Base-by-base conservation (phyloP, 2,797 vertebrate genomes). In the Microhierax caerulescens region DNA sequence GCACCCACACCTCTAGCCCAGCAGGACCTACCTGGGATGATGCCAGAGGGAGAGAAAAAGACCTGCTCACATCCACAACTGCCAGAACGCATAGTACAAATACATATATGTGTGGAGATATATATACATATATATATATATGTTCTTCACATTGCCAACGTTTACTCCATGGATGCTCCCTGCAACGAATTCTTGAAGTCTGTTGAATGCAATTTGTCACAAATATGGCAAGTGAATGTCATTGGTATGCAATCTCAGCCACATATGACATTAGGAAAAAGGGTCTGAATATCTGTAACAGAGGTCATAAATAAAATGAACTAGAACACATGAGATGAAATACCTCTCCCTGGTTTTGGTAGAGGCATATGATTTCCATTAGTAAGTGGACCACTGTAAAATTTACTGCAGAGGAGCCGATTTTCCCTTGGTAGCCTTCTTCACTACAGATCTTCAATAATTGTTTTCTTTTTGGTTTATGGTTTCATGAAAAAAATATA, bases 301-400 rank as follows among this genome's bases (percentile, higher is more conserved):
- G 51, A 51, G 34, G 48, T 79, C 64, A 86, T 95, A 95, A 97
- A 96, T 96, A 94, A 93, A 95, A 54, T 0, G 6, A 79, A 82
- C 74, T 77, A 86, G 45, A 92, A 67, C 41, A 94, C 5, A 23
- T 3, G 22, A 95, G 51, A 94, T 88, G 21, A 92, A 90, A 93
- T 88, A 96, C 60, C n/a, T 82, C 86, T 73, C 59, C 48, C 61
- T 32, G n/a, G 1, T 86, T 89, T 73, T 88, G 34, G 25, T 67
- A 60, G 7, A 77, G 15, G 27, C 85, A 85, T 85, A 82, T 68
- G 88, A 93, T 92, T 92, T 90, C 85, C 68, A 87, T 96, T 93
- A 96, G 43, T 39, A 67, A 79, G 86, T 85, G 39, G 63, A 85
- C 19, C 83, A 76, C 27, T 83, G 48, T 41, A 93, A 93, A 92